A percentile compares a stretch with the other conserved stretches of the same genome.
phyloP scores from a whole-genome alignment of 2,113 vertebrate species.

The Forbesichthys papilliferus region DNA sequence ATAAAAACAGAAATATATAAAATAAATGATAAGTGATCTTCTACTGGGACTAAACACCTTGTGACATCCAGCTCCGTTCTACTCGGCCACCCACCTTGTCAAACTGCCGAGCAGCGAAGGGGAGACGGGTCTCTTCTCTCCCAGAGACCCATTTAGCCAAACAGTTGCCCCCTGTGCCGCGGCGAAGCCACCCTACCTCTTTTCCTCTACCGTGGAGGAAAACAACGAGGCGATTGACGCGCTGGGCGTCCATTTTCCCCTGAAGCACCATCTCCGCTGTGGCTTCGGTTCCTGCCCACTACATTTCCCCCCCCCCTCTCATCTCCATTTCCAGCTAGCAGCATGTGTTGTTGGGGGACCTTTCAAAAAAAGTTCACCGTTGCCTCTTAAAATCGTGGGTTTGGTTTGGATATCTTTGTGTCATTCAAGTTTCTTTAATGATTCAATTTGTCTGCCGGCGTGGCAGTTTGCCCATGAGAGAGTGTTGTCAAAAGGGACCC shows the following conservation, averaged over 20 bases:
- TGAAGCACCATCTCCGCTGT: background rate
- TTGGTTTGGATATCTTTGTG: slow-evolving; percentile 30
- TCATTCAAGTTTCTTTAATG: slow-evolving; percentile 5
- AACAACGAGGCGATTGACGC: slow-evolving; percentile 18
- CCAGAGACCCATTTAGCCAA: slow-evolving; percentile 16
- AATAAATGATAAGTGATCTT: slow-evolving; percentile 51
- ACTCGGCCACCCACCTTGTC: slow-evolving; percentile 17
- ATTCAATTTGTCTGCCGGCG: slow-evolving; percentile 59
- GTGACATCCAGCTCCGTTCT: slow-evolving; percentile 23
- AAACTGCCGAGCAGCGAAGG: slow-evolving; percentile 9
- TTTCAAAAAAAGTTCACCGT: slow-evolving; percentile 6
- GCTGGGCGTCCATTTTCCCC: slow-evolving; percentile 4
- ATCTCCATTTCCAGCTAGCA: background rate
- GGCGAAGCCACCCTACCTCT: slow-evolving; percentile 9
- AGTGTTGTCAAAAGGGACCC: slow-evolving; percentile 32
- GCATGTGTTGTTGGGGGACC: background rate
- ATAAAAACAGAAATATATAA: slow-evolving; percentile 12
- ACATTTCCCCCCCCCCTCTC: slow-evolving; percentile 5
- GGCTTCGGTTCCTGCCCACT: background rate
- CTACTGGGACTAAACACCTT: slow-evolving; percentile 19
- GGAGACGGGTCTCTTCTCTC: slow-evolving; percentile 6
- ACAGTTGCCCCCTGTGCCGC: slow-evolving; percentile 28
- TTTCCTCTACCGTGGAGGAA: slow-evolving; percentile 8
- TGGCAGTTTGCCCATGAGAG: slow-evolving; percentile 45
- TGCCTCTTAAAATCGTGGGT: slow-evolving; percentile 26